Evolutionary conservation across 1,140 invertebrate species (phyloP).

Genomic region (Monomorium pharaonis): DNA sequence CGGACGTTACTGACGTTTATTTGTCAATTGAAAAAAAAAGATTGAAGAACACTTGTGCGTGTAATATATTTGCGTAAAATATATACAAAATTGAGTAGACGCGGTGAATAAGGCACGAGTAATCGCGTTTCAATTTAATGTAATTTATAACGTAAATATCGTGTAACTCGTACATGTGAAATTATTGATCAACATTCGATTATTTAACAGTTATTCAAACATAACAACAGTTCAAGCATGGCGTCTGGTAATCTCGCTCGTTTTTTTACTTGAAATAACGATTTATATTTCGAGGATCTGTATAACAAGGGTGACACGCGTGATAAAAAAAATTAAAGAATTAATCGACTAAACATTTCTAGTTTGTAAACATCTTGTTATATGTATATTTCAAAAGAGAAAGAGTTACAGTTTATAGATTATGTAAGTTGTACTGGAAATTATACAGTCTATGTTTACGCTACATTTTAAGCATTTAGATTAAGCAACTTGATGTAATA

Average conservation of each 20-base stretch:
- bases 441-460: background rate
- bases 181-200: slow-evolving; percentile 1
- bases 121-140: slow-evolving; percentile 8
- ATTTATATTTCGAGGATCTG: slow-evolving; percentile 18
- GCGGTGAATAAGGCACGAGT: background rate
- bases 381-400: background rate
- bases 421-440: background rate
- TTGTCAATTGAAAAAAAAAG: background rate
- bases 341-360: background rate
- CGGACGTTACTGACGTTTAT: slow-evolving; percentile 1
- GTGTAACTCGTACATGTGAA: background rate
- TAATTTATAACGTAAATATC: background rate
- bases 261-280: slow-evolving; percentile 5
- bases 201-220: slow-evolving; percentile 12
- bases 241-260: slow-evolving; percentile 13
- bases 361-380: too few species aligned
- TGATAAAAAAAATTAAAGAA: background rate
- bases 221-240: background rate
- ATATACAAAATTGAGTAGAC: background rate
- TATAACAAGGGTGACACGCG: background rate
- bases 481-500: background rate
- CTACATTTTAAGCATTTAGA: background rate
- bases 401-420: background rate
- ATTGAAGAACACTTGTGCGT: background rate
- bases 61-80: background rate